Conservation (phyloP, 2,113 vertebrate genomes). For the Pelmatolapia mariae region DNA sequence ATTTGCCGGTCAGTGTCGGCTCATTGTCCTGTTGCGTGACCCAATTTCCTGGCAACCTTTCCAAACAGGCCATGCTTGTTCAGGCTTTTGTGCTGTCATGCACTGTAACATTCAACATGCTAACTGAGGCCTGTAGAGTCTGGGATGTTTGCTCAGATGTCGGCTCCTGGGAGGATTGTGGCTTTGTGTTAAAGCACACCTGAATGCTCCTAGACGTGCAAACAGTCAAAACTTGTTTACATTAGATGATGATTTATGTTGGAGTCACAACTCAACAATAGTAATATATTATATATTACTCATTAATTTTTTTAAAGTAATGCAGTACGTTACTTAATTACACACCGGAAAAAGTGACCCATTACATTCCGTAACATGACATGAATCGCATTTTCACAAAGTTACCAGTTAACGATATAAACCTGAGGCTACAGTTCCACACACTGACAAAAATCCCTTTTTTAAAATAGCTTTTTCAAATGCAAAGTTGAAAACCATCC, state of each 20-base stretch:
- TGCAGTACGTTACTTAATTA: neutral
- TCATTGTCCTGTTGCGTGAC: neutral
- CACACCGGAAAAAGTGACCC: neutral
- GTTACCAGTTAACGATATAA: accelerated
- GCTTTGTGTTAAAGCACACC: neutral
- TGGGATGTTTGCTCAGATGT: neutral
- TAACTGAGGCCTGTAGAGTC: neutral
- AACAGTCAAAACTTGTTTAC: neutral
- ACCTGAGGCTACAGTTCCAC: neutral
- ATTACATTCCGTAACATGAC: accelerated
- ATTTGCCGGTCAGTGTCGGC: accelerated
- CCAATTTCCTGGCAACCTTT: neutral
- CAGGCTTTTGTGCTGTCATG: neutral
- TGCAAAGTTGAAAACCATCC: neutral
- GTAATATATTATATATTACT: neutral
- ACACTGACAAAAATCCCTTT: neutral
- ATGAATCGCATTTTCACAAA: accelerated
- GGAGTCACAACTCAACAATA: neutral
- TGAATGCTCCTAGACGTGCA: accelerated
- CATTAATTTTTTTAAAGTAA: neutral
- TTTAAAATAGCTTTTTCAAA: accelerated
- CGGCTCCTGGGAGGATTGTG: neutral
- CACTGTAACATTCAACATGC: neutral
- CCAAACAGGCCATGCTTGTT: neutral
- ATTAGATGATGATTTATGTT: neutral